phyloP scores from a whole-genome alignment of 2,888 invertebrate species.

The Nomada hirtipes region DNA sequence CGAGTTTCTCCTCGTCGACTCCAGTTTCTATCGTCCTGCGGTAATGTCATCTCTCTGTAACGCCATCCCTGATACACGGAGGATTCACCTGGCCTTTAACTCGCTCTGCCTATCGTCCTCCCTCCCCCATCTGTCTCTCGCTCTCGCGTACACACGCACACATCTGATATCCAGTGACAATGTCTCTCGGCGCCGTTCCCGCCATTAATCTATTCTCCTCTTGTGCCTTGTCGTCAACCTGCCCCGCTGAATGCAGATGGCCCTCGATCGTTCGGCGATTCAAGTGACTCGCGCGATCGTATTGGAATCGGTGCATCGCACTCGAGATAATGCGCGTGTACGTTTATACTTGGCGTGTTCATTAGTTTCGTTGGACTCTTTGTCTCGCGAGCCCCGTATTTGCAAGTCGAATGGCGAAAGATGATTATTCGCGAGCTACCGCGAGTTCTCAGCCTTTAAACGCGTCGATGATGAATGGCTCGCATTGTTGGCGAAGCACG shows the following conservation, averaged over 20 bases:
- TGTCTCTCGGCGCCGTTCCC: conserved; percentile 56
- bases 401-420: conserved; percentile 39
- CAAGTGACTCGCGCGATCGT: conserved; percentile 49
- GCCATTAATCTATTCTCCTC: conserved; percentile 68
- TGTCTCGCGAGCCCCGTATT: conserved; percentile 17
- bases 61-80: conserved; percentile 70
- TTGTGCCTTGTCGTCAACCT: conserved; percentile 53
- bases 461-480: too few species aligned
- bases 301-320: conserved; percentile 53
- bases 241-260: conserved; percentile 57
- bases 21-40: conserved; percentile 69
- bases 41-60: conserved; percentile 79
- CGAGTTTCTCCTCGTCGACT: conserved; percentile 49
- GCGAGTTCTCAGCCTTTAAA: not conserved
- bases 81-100: conserved; percentile 73
- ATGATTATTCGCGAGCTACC: conserved; percentile 10
- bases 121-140: not conserved
- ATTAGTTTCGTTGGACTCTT: conserved; percentile 27
- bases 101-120: conserved; percentile 12
- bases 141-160: conserved; percentile 12
- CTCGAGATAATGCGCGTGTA: conserved; percentile 22
- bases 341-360: conserved; percentile 4
- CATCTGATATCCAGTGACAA: conserved; percentile 70
- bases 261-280: conserved; percentile 57
- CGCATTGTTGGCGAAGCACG: too few species aligned